Percentiles rank a stretch among this genome's conserved stretches.
Evolutionary conservation across 2,888 invertebrate genomes (phyloP).

Genomic region (Urechis unicinctus): DNA sequence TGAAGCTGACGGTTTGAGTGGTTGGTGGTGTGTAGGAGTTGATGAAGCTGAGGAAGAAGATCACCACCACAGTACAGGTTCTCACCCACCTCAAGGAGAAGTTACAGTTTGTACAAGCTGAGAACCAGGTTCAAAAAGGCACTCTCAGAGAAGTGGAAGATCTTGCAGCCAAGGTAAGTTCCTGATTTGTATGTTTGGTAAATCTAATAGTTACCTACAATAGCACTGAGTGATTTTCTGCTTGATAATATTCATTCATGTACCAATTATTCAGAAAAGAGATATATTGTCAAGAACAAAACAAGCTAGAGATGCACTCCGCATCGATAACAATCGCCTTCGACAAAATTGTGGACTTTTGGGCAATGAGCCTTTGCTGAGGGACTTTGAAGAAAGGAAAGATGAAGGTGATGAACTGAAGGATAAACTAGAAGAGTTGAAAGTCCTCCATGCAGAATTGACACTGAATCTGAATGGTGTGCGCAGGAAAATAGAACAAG

Average conservation of each 20-base stretch:
- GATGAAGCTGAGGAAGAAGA: conserved; percentile 52
- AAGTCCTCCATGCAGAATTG: conserved; percentile 45
- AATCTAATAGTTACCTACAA: neutral
- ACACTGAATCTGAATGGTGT: conserved; percentile 44
- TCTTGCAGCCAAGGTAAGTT: conserved; percentile 37
- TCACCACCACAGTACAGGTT: conserved; percentile 54
- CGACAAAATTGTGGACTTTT: conserved; percentile 54
- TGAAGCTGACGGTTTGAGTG: too few relatives aligned
- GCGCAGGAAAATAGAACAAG: conserved; percentile 45
- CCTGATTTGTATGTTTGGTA: neutral
- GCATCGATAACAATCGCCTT: conserved; percentile 50
- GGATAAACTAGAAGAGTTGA: conserved; percentile 37
- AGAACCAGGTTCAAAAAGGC: conserved; percentile 42
- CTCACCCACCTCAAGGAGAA: conserved; percentile 57
- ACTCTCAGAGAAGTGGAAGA: conserved; percentile 41
- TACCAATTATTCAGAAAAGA: too few relatives aligned
- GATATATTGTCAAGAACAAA: conserved; percentile 48
- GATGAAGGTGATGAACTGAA: conserved; percentile 39
- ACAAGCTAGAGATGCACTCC: conserved; percentile 51
- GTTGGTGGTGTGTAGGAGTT: too few relatives aligned
- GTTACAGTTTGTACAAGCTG: conserved; percentile 51
- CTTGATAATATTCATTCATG: too few relatives aligned
- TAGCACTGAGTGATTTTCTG: neutral
- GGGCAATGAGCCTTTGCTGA: conserved; percentile 53
- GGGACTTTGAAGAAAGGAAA: conserved; percentile 54